A percentile compares a stretch with the other conserved stretches of the same genome.
These are phyloP conservation scores for Scophthalmus maximus DNA, from an alignment of 2,113 vertebrate genomes.

Conservation along the genomic window DNA sequence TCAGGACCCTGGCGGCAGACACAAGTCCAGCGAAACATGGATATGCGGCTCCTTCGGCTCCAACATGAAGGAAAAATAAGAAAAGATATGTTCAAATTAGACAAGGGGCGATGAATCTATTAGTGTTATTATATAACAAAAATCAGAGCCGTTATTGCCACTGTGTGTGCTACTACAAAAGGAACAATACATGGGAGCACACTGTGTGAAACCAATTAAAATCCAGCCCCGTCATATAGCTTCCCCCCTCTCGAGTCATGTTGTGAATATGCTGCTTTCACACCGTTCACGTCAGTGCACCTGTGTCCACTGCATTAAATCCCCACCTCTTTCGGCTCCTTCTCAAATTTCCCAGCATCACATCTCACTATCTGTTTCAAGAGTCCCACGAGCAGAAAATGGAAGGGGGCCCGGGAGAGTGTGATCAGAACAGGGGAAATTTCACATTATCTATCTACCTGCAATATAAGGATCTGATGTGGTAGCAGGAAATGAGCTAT, in stretches of 20 bases:
- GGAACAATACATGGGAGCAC: slow-evolving; percentile 70
- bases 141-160: slow-evolving; percentile 66
- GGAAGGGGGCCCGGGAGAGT: slow-evolving; percentile 50
- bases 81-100: slow-evolving; percentile 62
- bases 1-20: slow-evolving; percentile 30
- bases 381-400: slow-evolving; percentile 56
- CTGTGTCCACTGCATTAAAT: slow-evolving; percentile 69
- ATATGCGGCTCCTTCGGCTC: background rate
- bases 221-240: slow-evolving; percentile 73
- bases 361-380: slow-evolving; percentile 60
- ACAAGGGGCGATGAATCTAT: slow-evolving; percentile 71
- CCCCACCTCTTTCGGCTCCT: slow-evolving; percentile 42
- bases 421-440: slow-evolving; percentile 55
- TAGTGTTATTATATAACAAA: slow-evolving; percentile 77
- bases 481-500: slow-evolving; percentile 76
- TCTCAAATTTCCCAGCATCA: slow-evolving; percentile 59
- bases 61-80: background rate
- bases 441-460: slow-evolving; percentile 75
- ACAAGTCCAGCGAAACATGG: slow-evolving; percentile 14
- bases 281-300: slow-evolving; percentile 68
- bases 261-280: slow-evolving; percentile 68
- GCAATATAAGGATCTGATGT: slow-evolving; percentile 70
- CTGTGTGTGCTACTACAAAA: slow-evolving; percentile 71
- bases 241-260: slow-evolving; percentile 63
- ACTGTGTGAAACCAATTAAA: slow-evolving; percentile 78